A percentile compares a stretch with the other conserved stretches of the same genome.
Conservation (phyloP, 1,140 invertebrate species). For the Drosophila sp. region DNA sequence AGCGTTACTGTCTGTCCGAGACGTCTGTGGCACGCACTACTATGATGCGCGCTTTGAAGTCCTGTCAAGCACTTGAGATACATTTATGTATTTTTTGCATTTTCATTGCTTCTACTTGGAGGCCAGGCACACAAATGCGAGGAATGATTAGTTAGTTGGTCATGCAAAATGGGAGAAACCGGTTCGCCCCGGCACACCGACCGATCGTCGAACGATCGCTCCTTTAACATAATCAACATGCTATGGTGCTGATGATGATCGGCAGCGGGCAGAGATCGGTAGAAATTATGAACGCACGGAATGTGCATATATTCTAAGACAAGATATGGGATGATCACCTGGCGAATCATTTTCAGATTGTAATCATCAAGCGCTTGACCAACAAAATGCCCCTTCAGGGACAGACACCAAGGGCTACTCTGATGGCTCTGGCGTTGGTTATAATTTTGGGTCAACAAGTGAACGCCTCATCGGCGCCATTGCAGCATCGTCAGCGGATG, state of each 20-base stretch:
- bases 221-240: slow-evolving; percentile 73
- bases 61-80: slow-evolving; percentile 80
- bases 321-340: slow-evolving; percentile 39
- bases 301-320: slow-evolving; percentile 47
- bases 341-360: slow-evolving; percentile 68
- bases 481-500: slow-evolving; percentile 56
- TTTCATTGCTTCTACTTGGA: slow-evolving; percentile 65
- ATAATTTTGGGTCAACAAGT: slow-evolving; percentile 40
- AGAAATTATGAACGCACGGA: slow-evolving; percentile 74
- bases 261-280: slow-evolving; percentile 28
- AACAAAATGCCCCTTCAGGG: slow-evolving; percentile 35
- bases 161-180: slow-evolving; percentile 75
- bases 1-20: slow-evolving; percentile 35
- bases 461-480: slow-evolving; percentile 5
- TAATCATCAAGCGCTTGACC: slow-evolving; percentile 25
- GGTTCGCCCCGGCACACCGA: slow-evolving; percentile 42
- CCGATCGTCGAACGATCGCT: slow-evolving; percentile 37
- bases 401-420: slow-evolving; percentile 25
- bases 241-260: slow-evolving; percentile 56
- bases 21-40: slow-evolving; percentile 73
- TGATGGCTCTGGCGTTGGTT: slow-evolving; percentile 40
- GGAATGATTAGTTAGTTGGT: slow-evolving; percentile 79
- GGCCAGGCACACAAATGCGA: slow-evolving; percentile 50
- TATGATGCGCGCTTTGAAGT: slow-evolving; percentile 79
- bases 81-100: slow-evolving; percentile 80